These are phyloP conservation scores for Olivierus martensii DNA, from an alignment of 1,140 invertebrate genomes.

Conservation along the genomic window DNA sequence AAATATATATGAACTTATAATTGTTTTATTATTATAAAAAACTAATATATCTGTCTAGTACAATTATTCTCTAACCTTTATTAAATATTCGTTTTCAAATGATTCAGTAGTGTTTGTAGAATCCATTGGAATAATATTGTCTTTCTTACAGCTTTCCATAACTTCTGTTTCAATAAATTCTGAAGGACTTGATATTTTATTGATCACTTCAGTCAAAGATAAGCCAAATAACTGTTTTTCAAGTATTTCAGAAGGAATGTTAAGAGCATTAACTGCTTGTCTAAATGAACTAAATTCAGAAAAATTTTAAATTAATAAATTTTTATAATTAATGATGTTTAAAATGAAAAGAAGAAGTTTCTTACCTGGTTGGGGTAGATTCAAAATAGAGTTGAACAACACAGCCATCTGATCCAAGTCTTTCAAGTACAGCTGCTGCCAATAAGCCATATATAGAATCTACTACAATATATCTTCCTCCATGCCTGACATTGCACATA, in stretches of 20 bases:
- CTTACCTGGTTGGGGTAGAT: conserved; percentile 57
- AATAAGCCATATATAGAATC: conserved; percentile 74
- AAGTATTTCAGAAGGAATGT: conserved; percentile 26
- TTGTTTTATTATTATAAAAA: too few species aligned
- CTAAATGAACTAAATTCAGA: conserved; percentile 18
- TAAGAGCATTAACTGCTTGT: conserved; percentile 51
- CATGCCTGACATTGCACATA: conserved; percentile 58
- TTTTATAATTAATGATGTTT: too few species aligned
- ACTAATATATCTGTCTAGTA: too few species aligned
- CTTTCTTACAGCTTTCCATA: too few species aligned
- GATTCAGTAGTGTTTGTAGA: not conserved
- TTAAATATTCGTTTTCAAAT: not conserved
- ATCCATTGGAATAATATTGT: not conserved
- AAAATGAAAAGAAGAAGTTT: too few species aligned
- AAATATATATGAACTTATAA: too few species aligned
- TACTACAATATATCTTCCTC: conserved; percentile 66
- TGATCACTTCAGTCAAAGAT: conserved; percentile 1
- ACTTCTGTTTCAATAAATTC: too few species aligned
- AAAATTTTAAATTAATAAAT: too few species aligned
- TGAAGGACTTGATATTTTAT: too few species aligned
- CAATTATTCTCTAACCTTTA: too few species aligned
- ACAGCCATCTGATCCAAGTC: conserved; percentile 46
- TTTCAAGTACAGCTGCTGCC: conserved; percentile 57
- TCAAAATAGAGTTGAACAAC: conserved; percentile 62
- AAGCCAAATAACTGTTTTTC: conserved; percentile 16